Base-by-base conservation (phyloP, 53 echinoderm and acorn worm species). In the Arbacia lixula region DNA sequence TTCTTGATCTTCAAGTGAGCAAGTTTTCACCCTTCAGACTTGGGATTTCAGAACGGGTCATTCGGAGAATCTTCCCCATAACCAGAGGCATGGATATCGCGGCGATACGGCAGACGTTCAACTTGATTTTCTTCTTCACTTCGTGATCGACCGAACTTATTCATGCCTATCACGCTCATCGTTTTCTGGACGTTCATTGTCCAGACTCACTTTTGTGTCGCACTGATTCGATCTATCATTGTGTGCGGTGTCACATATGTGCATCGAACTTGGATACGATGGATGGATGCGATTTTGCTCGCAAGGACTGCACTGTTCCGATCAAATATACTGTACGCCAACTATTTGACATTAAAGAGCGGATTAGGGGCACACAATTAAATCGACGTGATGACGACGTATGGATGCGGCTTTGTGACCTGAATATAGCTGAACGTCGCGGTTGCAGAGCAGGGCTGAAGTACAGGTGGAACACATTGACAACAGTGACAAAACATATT, bases 161-260 rank as follows among this genome's bases (percentile, higher is more conserved):
- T 76, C 76, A 76, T 76, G 76, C 76, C 36, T n/a, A 22, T 29
- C 22, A 54, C 3, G 26, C 1, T 56, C 56, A 17, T 76, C 6
- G 6, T 76, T 34, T 1, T 36, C 76, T 54, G 76, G 76, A 20
- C 76, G n/a, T 36, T 36, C 6, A 76, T 55, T 56, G 76, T 55
- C 56, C 76, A 53, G 56, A n/a, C n/a, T n/a, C n/a, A n/a, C n/a
- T n/a, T n/a, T n/a, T n/a, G n/a, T n/a, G n/a, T 24, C 39, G 35
- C 1, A 0, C 2, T 22, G 56, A n/a, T n/a, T n/a, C n/a, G n/a
- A n/a, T n/a, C n/a, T n/a, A n/a, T n/a, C n/a, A n/a, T n/a, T n/a
- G n/a, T n/a, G n/a, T n/a, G n/a, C n/a, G n/a, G n/a, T n/a, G n/a
- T n/a, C n/a, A n/a, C n/a, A n/a, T n/a, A n/a, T n/a, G n/a, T n/a